These are phyloP conservation scores for Nymphalis urticae DNA, from an alignment of 2,888 invertebrate genomes.

Conservation along the genomic window DNA sequence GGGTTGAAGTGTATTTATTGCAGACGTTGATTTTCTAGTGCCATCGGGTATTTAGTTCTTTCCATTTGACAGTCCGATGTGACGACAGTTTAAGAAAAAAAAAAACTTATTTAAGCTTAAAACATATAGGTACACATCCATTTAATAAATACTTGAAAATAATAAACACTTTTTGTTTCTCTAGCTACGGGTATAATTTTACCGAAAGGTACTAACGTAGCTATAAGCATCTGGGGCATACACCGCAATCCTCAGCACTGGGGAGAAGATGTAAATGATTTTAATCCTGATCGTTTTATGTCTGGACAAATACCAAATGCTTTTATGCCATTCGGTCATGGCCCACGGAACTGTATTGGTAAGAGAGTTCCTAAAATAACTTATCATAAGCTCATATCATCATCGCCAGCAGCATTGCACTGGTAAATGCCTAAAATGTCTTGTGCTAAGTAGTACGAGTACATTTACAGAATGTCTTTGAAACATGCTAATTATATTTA, in stretches of 20 bases:
- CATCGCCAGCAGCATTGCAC: too few species aligned
- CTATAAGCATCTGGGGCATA: slow-evolving; percentile 50
- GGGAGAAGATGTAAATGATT: slow-evolving; percentile 56
- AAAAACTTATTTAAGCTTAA: background rate
- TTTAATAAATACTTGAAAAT: background rate
- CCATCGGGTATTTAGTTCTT: too few species aligned
- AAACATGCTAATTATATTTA: too few species aligned
- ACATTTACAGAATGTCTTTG: too few species aligned
- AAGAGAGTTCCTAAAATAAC: background rate
- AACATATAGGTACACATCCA: background rate
- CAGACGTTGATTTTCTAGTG: too few species aligned
- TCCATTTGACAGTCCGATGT: too few species aligned
- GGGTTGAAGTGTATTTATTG: too few species aligned
- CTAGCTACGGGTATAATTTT: slow-evolving; percentile 45
- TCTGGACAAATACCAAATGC: slow-evolving; percentile 45
- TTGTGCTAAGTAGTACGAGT: too few species aligned
- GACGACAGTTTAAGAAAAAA: too few species aligned
- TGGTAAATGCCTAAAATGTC: too few species aligned
- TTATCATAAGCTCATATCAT: too few species aligned
- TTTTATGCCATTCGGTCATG: slow-evolving; percentile 52
- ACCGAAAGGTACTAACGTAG: slow-evolving; percentile 41
- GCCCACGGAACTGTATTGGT: slow-evolving; percentile 56
- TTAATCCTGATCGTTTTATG: slow-evolving; percentile 58
- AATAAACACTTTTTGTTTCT: background rate
- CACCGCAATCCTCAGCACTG: slow-evolving; percentile 59